Base-by-base conservation (phyloP, 2,113 vertebrate species). In the Bos indicus region DNA sequence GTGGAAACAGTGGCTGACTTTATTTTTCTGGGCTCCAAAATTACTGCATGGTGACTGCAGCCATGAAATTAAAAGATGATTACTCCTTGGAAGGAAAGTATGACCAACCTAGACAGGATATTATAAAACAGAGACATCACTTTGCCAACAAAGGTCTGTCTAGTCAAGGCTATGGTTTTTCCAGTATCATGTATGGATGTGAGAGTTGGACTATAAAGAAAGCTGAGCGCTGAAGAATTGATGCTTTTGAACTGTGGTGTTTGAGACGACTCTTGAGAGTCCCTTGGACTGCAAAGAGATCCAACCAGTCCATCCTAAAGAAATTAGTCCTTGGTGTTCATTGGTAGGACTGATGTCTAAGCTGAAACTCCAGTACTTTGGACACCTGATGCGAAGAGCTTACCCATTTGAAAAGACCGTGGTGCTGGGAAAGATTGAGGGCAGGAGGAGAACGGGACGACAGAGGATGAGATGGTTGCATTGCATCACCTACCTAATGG, bases 381-480 rank as follows among this genome's bases (percentile, higher is more conserved):
- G 2, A 4, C n/a, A 21, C 17, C 16, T 21, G 9, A 36, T 71
- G n/a, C 9, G 5, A 71, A 71, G n/a, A 71, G 2, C n/a, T 71
- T 19, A 67, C n/a, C 5, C 17, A 71, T 21, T 36, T 21, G 64
- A 36, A 71, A 71, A 71, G 64, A 36, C 9, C 9, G 0, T 71
- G 17, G 0, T 36, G 9, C 9, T 71, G n/a, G 64, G 17, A 21
- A 36, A 71, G 17, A 71, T 1, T 71, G 64, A 21, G 17, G n/a
- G 64, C 64, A 71, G 2, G n/a, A 67, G 33, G 16, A 19, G 33
- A 71, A 36, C 17, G 2, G 9, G 17, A 36, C 2, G 0, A 71
- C 0, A 1, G 17, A 36, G 17, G n/a, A 36, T 21, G 64, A 71
- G 17, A 21, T 11, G 1, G n/a, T 36, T 71, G 8, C 4, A 36